Base-by-base conservation (phyloP, 2,888 invertebrate species). In the Taphrorychus bicolor region DNA sequence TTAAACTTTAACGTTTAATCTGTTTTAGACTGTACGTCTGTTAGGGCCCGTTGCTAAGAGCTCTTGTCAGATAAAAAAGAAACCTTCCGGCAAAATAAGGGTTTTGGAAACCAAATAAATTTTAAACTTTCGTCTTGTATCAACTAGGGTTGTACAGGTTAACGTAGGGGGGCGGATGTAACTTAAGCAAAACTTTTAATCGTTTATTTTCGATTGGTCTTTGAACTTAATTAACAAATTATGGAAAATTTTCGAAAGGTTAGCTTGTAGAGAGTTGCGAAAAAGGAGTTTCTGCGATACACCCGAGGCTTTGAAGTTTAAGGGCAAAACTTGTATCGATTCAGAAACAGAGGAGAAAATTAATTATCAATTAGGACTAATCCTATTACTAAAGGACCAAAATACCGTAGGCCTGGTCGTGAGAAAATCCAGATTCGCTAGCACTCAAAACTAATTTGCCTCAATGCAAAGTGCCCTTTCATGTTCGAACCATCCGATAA, bases 1-100 rank as follows among this genome's bases (percentile, higher is more conserved):
- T 51, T 67, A 61, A 67, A 67, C 51, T 67, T 67, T 67, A 67
- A 67, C 66, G 59, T 67, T 62, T 67, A 67, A 67, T 67, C 66
- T 62, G 66, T 62, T 67, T 61, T 49, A 67, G 56, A 54, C 54
- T 49, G 21, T 54, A 59, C 22, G 66, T 54, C 45, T 48, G 59
- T 19, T 52, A 65, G 45, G 53, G 52, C 32, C 51, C 24, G 48
- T 56, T 62, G 57, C 16, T 56, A 63, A 58, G 51, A 51, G 48
- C 53, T 42, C 24, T 65, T 65, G 53, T 59, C 59, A 53, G 59
- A 53, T 65, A 52, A 53, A 58, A 64, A 59, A 52, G 40, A 24
- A 9, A 14, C 57, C 59, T 51, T 59, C 14, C 24, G 57, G 65
- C 59, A 45, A 57, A 59, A 18, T 53, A 59, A 42, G 65, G 52